Evolutionary conservation across 2,113 vertebrate genomes (phyloP).

Genomic region (Chascanopsetta lugubris): DNA sequence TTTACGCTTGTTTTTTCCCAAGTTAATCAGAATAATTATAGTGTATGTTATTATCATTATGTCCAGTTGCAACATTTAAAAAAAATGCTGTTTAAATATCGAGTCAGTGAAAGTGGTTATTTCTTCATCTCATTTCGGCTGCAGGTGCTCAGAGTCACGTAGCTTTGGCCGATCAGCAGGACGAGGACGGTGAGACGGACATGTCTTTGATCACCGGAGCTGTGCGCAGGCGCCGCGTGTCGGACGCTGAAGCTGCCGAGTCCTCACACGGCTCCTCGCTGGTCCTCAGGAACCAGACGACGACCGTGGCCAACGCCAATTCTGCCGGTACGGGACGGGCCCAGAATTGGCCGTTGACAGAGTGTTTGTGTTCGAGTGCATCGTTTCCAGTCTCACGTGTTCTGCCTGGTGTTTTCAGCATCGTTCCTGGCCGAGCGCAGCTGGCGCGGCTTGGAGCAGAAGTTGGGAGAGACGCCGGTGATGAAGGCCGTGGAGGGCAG

Average conservation of each 20-base stretch:
- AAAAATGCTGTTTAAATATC: too few relatives aligned
- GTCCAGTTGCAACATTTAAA: too few relatives aligned
- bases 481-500: slow-evolving; percentile 87
- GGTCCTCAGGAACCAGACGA: slow-evolving; percentile 80
- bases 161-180: slow-evolving; percentile 73
- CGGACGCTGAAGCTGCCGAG: slow-evolving; percentile 2
- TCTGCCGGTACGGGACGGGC: slow-evolving; percentile 86
- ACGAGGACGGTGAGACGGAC: slow-evolving; percentile 69
- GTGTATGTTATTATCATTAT: too few relatives aligned
- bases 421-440: slow-evolving; percentile 89
- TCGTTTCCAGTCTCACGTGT: background rate
- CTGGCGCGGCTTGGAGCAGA: slow-evolving; percentile 91
- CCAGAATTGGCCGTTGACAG: background rate
- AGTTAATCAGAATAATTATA: too few relatives aligned
- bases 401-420: slow-evolving; percentile 74
- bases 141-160: slow-evolving; percentile 87
- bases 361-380: background rate
- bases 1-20: too few relatives aligned
- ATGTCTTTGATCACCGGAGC: slow-evolving; percentile 92
- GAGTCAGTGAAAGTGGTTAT: background rate
- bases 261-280: slow-evolving; percentile 63
- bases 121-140: background rate
- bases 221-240: slow-evolving; percentile 72
- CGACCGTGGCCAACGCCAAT: slow-evolving; percentile 81
- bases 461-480: slow-evolving; percentile 86